Base-by-base conservation (phyloP, 2,888 invertebrate genomes). In the Kryphioiulus occultus region DNA sequence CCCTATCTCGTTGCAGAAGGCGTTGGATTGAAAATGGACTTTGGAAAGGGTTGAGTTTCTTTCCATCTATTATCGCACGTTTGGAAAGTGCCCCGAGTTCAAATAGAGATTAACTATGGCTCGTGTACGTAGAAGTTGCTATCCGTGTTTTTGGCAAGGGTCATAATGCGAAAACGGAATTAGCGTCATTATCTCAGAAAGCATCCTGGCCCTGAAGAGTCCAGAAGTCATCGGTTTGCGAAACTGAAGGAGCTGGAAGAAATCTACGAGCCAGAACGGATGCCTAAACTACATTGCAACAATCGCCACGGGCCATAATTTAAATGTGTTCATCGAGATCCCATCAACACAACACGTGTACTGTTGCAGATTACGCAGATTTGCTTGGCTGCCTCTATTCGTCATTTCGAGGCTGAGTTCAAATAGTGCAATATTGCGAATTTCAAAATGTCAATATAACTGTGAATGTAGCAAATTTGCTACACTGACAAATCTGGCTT, bases 121-220 rank as follows among this genome's bases (percentile, higher is more conserved):
- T n/a, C 17, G 22, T 10, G n/a, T n/a, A n/a, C n/a, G n/a, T n/a
- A n/a, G n/a, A 59, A 59, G 59, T 59, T 59, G 59, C 59, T 59
- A 59, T 22, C 59, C 59, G 10, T 59, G 59, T n/a, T 59, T 59
- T 22, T 22, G 59, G 59, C n/a, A 59, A 10, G 22, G 59, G 22
- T 59, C 59, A 59, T 22, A 59, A 59, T 59, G 59, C 59, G n/a
- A 59, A 59, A 22, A 59, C 59, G 59, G 59, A 59, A 59, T 59
- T 59, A 59, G 59, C 59, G 59, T 59, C 59, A 59, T 59, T 59
- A 59, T 59, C 59, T 59, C n/a, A n/a, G 22, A 59, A 59, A 59
- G 59, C 59, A 59, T 59, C 59, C 59, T 59, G 59, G n/a, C 59
- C 59, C 59, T 59, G 59, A 59, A 59, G 59, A 59, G 59, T 59